Conservation (phyloP, 1,140 invertebrate genomes). For the Heliconius hermathena region DNA sequence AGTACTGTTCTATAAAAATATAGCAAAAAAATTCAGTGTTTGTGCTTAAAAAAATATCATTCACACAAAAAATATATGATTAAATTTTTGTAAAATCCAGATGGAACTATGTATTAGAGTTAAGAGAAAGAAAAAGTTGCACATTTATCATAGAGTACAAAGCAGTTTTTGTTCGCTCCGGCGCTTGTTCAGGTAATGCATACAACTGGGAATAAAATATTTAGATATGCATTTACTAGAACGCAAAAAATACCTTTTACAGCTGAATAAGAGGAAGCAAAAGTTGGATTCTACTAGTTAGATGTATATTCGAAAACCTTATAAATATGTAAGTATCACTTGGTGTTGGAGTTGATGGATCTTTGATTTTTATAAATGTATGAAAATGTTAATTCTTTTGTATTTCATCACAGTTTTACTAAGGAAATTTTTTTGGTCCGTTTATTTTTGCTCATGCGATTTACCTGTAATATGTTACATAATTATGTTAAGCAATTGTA, state of each 20-base stretch:
- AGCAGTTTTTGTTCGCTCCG: constrained; percentile 32
- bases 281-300: constrained; percentile 19
- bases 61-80: neutral
- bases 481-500: too few relatives aligned
- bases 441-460: too few relatives aligned
- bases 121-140: constrained; percentile 33
- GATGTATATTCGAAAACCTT: neutral
- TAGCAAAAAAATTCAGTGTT: too few relatives aligned
- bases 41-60: too few relatives aligned
- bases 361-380: neutral
- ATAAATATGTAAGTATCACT: too few relatives aligned
- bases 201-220: constrained; percentile 39
- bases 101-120: constrained; percentile 25
- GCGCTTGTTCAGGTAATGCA: constrained; percentile 36
- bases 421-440: too few relatives aligned
- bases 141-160: constrained; percentile 36
- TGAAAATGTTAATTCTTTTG: neutral
- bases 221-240: constrained; percentile 35
- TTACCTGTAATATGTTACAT: too few relatives aligned
- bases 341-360: too few relatives aligned
- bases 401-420: neutral
- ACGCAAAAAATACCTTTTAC: constrained; percentile 29
- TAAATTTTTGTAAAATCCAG: constrained; percentile 18
- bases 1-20: too few relatives aligned
- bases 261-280: constrained; percentile 21